A percentile compares a stretch with the other conserved stretches of the same genome.
Evolutionary conservation across 2,113 vertebrate species (phyloP).

Genomic region (Trogon melanurus): DNA sequence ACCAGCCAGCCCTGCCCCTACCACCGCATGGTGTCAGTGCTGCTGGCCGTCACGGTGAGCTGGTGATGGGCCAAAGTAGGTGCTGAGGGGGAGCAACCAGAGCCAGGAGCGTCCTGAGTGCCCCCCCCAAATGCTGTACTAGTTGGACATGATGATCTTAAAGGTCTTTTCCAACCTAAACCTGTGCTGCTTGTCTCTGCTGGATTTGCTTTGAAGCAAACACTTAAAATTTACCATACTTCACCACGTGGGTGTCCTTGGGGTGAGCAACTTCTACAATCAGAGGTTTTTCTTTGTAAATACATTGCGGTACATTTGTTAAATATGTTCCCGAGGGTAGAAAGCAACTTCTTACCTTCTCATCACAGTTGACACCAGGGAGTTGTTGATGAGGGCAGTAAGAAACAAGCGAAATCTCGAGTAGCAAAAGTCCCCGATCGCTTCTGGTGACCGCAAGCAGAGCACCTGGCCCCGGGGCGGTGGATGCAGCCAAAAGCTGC

Average conservation of each 20-base stretch:
- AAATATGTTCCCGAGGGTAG: not conserved
- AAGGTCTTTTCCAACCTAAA: no score
- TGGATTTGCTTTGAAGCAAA: not conserved
- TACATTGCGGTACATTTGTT: not conserved
- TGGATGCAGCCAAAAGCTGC: not conserved
- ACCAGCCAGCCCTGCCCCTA: not conserved
- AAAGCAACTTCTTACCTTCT: not conserved
- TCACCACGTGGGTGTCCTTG: not conserved
- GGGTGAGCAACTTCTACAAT: not conserved
- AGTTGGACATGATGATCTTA: no score
- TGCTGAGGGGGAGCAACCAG: not conserved
- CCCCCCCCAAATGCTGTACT: accelerated
- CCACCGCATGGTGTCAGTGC: accelerated
- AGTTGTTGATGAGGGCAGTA: not conserved
- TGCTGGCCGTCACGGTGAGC: accelerated
- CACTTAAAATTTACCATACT: not conserved
- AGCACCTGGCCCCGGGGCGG: accelerated
- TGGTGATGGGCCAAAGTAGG: not conserved
- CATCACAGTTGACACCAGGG: accelerated
- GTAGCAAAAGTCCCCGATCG: not conserved
- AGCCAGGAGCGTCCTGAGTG: not conserved
- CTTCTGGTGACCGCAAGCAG: not conserved
- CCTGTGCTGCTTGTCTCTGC: accelerated
- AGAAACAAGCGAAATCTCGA: not conserved
- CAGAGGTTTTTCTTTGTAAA: not conserved